Percentiles rank a stretch among this genome's conserved stretches.
Conservation (phyloP, 2,888 invertebrate genomes). For the Eupithecia insigniata region DNA sequence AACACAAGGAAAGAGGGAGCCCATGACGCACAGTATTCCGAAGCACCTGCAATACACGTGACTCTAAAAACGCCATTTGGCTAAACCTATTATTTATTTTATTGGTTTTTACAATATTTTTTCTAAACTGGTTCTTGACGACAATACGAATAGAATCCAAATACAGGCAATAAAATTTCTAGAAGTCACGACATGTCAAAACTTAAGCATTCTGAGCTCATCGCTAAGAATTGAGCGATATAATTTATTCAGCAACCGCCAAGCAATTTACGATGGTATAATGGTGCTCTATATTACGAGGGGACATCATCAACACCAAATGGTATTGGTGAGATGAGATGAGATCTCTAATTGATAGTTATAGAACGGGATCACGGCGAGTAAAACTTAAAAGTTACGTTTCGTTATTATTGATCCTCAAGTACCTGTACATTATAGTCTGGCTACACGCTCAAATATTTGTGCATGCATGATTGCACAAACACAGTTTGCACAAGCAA, state of each 20-base stretch:
- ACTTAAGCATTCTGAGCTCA: slow-evolving; percentile 38
- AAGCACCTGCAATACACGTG: not conserved
- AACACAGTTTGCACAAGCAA: too few relatives aligned
- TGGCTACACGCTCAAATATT: too few relatives aligned
- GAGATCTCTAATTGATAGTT: slow-evolving; percentile 4
- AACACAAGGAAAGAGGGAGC: not conserved
- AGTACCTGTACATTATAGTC: too few relatives aligned
- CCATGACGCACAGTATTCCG: not conserved
- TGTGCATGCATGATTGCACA: too few relatives aligned
- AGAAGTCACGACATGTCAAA: slow-evolving; percentile 33
- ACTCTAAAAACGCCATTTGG: slow-evolving; percentile 1
- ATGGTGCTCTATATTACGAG: slow-evolving; percentile 11
- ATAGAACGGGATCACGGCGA: not conserved
- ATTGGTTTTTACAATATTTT: slow-evolving; percentile 12
- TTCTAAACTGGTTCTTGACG: slow-evolving; percentile 34
- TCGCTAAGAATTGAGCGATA: slow-evolving; percentile 35
- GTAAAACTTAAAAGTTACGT: not conserved
- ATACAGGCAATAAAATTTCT: slow-evolving; percentile 24
- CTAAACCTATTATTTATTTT: slow-evolving; percentile 1
- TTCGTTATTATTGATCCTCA: too few relatives aligned
- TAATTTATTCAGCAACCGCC: slow-evolving; percentile 24
- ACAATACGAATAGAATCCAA: slow-evolving; percentile 20
- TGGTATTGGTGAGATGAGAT: slow-evolving; percentile 10
- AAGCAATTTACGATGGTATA: slow-evolving; percentile 4
- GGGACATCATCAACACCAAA: slow-evolving; percentile 9